Evolutionary conservation across 2,113 vertebrate genomes (phyloP), one percentile per base, ranked within the genome.

Genomic region (Bufo gargarizans): DNA sequence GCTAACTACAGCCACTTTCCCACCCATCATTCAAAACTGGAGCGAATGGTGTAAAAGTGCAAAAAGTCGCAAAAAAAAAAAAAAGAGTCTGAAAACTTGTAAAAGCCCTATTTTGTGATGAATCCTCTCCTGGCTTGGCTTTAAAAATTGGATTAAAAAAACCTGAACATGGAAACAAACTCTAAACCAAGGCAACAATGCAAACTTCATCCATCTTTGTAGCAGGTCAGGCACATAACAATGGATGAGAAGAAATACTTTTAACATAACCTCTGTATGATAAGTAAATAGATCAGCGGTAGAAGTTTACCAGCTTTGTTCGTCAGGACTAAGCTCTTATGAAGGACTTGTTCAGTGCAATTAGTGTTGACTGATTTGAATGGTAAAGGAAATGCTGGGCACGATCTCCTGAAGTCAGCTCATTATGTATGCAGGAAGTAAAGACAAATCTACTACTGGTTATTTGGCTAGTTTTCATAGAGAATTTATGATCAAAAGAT

Each of bases 401-500:
- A 84, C 16, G 20, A 50, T 72, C 55, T 69, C 49, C 49, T 71
- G 0, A 71, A 65, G 5, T 53, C 45, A 76, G 84, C 69, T 76
- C 67, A 86, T 86, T 84, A 84, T 84, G 50, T 84, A 72, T 72
- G 65, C 82, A 63, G 72, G 58, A 86, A 86, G 55, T 74, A 77
- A 63, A 77, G 17, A 33, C 19, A 86, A 22, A 59, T 59, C 55
- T 77, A 63, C 71, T 49, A 77, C 71, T 77, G 72, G 84, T 86
- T 77, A 86, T 77, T 74, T 85, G 83, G 67, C 84, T 63, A 59
- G 58, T 86, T 77, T 86, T 86, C 84, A 86, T 86, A 86, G 33
- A 77, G 84, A 86, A 86, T 74, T 49, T 47, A 85, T 86, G 72
- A 77, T 86, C 84, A 86, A 86, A 85, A 61, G 55, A 86, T 77